Evolutionary conservation across 1,140 invertebrate species (phyloP), one percentile per base, ranked within the genome.

Genomic region (Cotesia vestalis): DNA sequence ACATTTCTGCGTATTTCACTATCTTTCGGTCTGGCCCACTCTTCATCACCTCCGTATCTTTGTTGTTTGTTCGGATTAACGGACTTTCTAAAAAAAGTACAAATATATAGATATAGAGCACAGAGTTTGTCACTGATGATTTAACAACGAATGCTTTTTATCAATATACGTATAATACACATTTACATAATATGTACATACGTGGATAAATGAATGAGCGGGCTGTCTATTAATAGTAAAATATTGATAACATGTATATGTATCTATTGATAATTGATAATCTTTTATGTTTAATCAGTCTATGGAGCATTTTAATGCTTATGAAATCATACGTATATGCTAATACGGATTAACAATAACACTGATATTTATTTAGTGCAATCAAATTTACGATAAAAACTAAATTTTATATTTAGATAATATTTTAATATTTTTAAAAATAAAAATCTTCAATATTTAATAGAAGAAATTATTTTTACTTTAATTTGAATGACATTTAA

Each of bases 11-110:
- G 75, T 80, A 80, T 79, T 79, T 80, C 68, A 72, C 75, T 83
- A 82, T 79, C 79, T 79, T 75, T 53, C 57, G 9, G 60, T 27
- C 52, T 55, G 64, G 55, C 57, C 51, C 59, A 57, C 35, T 51
- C 67, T 17, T 72, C 68, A 20, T 52, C 40, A 60, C 20, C 34
- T 17, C 59, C 59, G 35, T 57, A n/a, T 52, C 52, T 60, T 52
- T 59, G 4, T 76, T 83, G 77, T 82, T 85, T 83, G 79, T 71
- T 73, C 77, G 78, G 82, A 83, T 83, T 81, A 75, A 76, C 74
- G 66, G 73, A 73, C 74, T 73, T 74, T 76, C 61, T 63, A 73
- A 78, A 78, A 73, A 46, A 46, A 9, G 11, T 9, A 46, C 6
- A 46, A 46, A 46, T 46, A 46, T 46, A 46, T 46, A 46, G 6